Evolutionary conservation across 2,113 vertebrate genomes (phyloP).

Genomic region (Pollachius pollachius): DNA sequence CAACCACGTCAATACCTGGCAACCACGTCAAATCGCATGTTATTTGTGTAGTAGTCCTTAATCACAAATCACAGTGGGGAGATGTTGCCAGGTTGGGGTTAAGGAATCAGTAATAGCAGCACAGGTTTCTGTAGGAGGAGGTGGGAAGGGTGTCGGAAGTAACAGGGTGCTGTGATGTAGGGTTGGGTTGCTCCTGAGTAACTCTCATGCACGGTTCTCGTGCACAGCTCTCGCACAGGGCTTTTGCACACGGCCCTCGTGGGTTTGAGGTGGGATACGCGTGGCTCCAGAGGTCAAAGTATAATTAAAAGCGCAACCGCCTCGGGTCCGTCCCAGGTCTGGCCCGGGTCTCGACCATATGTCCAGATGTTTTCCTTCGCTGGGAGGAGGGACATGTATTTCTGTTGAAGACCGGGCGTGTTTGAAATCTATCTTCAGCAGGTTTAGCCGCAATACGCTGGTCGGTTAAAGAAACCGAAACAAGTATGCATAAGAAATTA

Average conservation of each 20-base stretch:
- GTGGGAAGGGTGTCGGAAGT: background rate
- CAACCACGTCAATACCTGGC: too few species aligned
- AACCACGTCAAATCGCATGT: too few species aligned
- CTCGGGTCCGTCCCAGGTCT: background rate
- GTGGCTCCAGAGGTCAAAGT: slow-evolving; percentile 9
- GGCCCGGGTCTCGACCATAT: background rate
- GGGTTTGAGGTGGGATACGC: slow-evolving; percentile 10
- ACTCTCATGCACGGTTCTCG: too few species aligned
- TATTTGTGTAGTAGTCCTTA: too few species aligned
- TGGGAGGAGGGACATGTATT: slow-evolving; percentile 12
- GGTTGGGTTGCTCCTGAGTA: background rate
- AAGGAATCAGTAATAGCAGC: background rate
- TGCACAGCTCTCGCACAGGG: background rate
- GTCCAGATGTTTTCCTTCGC: background rate
- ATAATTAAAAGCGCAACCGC: slow-evolving; percentile 14
- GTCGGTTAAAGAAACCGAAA: too few species aligned
- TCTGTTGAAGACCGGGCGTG: background rate
- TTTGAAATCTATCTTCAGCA: too few species aligned
- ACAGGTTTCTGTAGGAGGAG: background rate
- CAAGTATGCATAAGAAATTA: too few species aligned
- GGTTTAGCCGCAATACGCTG: too few species aligned
- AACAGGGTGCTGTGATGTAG: background rate
- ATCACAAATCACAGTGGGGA: too few species aligned
- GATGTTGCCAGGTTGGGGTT: background rate
- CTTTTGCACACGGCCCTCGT: background rate